Percentiles rank a stretch among this genome's conserved stretches.
These are phyloP conservation scores for Erythrocercus mccallii DNA, from an alignment of 2,113 vertebrate genomes.

Conservation along the genomic window DNA sequence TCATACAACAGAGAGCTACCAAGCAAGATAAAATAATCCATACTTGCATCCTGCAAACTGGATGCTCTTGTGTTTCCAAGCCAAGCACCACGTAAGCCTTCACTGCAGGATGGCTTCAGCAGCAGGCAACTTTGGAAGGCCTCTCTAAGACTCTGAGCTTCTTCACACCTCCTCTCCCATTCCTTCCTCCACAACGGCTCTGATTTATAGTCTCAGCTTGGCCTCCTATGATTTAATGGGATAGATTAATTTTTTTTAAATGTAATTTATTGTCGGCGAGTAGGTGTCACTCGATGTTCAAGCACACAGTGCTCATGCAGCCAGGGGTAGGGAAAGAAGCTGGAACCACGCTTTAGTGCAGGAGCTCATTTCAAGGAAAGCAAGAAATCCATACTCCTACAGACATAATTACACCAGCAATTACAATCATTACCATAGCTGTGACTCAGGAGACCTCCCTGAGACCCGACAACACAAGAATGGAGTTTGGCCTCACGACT, in stretches of 20 bases:
- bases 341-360: background rate
- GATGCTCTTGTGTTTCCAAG: background rate
- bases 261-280: background rate
- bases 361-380: background rate
- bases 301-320: background rate
- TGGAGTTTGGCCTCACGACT: rapidly evolving
- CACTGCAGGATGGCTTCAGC: background rate
- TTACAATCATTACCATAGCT: background rate
- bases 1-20: background rate
- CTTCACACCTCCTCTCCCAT: background rate
- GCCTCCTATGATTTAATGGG: background rate
- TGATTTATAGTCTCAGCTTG: background rate
- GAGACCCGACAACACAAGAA: background rate
- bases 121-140: background rate
- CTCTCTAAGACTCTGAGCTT: background rate
- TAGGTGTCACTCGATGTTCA: background rate
- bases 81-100: background rate
- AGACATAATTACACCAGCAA: background rate
- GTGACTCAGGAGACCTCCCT: background rate
- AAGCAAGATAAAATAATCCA: background rate
- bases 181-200: background rate
- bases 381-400: background rate
- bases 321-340: background rate
- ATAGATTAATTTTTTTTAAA: background rate
- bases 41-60: background rate